Base-by-base conservation (phyloP, 2,888 invertebrate genomes). In the Cacoxenus indagator region DNA sequence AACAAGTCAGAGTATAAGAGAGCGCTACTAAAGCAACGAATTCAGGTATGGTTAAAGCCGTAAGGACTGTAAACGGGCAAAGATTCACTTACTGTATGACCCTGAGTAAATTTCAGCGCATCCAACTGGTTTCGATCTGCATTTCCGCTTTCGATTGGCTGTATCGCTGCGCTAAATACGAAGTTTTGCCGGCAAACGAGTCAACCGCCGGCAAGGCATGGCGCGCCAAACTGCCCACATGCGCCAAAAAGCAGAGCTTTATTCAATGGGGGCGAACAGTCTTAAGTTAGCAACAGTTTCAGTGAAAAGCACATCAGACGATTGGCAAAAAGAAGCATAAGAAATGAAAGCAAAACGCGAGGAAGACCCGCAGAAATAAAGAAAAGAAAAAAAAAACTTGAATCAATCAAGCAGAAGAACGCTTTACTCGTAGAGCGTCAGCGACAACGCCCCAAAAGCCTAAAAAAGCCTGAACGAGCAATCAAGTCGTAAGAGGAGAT, bases 391-490 rank as follows among this genome's bases (percentile, higher is more conserved):
- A 45, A 55, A 45, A 72, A 70, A 65, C 37, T 70, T 75, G 70
- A 59, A 57, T 67, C 67, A 57, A 68, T 68, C 64, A 67, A 67
- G 64, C 64, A 64, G 64, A 64, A 48, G 51, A 64, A 48, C 73
- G 68, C 76, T 55, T 55, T 26, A n/a, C n/a, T n/a, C n/a, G n/a
- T n/a, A 43, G 43, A 43, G 8, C 8, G 43, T 27, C 26, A 24
- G 69, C 71, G 76, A 69, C 81, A 79, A 77, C 79, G 77, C 79
- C 81, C 77, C 65, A 51, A 17, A 51, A 17, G 8, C 9, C 37
- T 14, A 37, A 51, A 22, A 51, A 11, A 17, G 51, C 17, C 51
- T 45, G 45, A 17, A 54, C 46, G 43, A 43, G 43, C 14, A 8
- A 43, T 43, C 19, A 54, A 1, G 54, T 24, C 24, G 4, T 2